Base-by-base conservation (phyloP, 2,113 vertebrate species). In the Haemorhous mexicanus region DNA sequence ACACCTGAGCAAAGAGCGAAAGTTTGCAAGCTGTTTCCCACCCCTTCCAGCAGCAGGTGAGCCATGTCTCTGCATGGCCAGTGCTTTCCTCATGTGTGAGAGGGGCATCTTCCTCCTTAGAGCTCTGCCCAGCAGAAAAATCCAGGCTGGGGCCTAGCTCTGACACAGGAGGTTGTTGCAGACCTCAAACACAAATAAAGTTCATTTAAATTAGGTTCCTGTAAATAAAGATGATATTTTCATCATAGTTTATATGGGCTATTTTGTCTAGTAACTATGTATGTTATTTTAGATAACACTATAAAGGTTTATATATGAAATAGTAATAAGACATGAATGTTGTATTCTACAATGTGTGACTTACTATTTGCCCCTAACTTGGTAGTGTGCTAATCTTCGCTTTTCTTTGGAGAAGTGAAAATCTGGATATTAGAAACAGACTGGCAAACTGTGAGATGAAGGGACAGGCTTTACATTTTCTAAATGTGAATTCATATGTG, bases 191-290 rank as follows among this genome's bases (percentile, higher is more conserved):
- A 39, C 24, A 49, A 35, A 32, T 62, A 13, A 55, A 93, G 17
- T 44, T 72, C 10, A 63, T 90, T 95, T 79, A 27, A 83, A 47
- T 91, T 92, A 77, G 35, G 20, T 87, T 87, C 30, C 64, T 94
- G 50, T 91, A 96, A 96, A 93, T 86, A 87, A 91, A 95, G 44
- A 91, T 89, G n/a, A 32, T 95, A 84, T 96, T 97, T 95, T 97
- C 78, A 95, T 75, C 69, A 93, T 88, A 94, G 90, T 88, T 93
- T 82, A 76, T 95, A 86, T 84, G 55, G 73, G 41, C 70, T 96
- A 70, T 94, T 97, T 95, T 83, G 68, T 93, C 92, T 93, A 64
- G 44, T 95, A 94, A 87, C 73, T 30, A 90, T 73, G 89, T 92
- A 77, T 81, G 89, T 88, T 94, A 92, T 95, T 95, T 95, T 91